Base-by-base conservation (phyloP, 1,140 invertebrate genomes). In the Lepidostoma basale region DNA sequence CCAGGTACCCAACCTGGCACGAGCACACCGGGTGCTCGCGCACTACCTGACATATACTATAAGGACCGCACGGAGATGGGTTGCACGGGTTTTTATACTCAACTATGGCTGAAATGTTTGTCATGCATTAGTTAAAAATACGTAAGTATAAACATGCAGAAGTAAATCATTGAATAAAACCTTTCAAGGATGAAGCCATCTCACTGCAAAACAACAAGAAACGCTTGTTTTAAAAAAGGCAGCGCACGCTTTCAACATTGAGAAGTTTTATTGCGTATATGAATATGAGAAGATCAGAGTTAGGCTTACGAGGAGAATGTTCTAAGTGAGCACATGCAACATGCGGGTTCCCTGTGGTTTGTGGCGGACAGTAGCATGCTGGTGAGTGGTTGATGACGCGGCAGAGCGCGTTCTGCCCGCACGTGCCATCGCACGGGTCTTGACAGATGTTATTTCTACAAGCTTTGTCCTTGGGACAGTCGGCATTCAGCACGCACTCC, bases 391-490 rank as follows among this genome's bases (percentile, higher is more conserved):
- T 92, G 40, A 90, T 84, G n/a, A 92, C 90, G 56, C 85, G 86
- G 79, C 92, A 93, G 65, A 83, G 84, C 1, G 90, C 91, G 77
- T 88, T 84, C 58, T 88, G 76, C 62, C 92, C 93, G 77, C 93
- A 96, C 18, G 88, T 85, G 58, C 90, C 90, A 22, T 86, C 78
- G 76, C 93, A 95, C 58, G 93, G 92, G 79, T 94, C 89, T 60
- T 87, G 85, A 79, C 93, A 95, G 76, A 88, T 88, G 74, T 92
- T 88, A 74, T 90, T 88, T 44, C 89, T 85, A 76, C 93, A 95
- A 26, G 92, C 90, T 74, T 88, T 82, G 73, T 88, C 88, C 73
- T 84, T 86, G 16, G 88, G 79, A 76, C 93, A 94, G 75, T 94
- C 92, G 23, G 86, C 85, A 76, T 89, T 89, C 74, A 88, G 77